These are phyloP conservation scores for Eupithecia exiguata DNA, from an alignment of 2,888 invertebrate genomes.

Conservation along the genomic window DNA sequence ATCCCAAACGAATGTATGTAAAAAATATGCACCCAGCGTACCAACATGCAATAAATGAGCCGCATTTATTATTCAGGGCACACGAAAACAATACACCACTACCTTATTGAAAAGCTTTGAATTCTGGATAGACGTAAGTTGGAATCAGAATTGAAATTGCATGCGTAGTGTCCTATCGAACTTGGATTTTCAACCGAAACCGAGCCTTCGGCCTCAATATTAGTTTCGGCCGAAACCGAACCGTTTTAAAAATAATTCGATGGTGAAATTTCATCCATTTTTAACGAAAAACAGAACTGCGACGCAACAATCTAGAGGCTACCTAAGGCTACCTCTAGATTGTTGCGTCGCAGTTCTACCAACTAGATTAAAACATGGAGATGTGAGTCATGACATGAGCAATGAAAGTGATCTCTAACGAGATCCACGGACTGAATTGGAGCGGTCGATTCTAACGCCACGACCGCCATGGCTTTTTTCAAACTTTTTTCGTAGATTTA, in stretches of 20 bases:
- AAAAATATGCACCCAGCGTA: constrained; percentile 74
- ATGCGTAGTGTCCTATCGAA: too few species aligned
- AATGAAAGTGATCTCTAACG: background rate
- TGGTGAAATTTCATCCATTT: too few species aligned
- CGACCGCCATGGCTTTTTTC: too few species aligned
- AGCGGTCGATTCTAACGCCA: too few species aligned
- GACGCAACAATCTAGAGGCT: too few species aligned
- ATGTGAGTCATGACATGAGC: background rate
- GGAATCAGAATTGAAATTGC: constrained; percentile 38
- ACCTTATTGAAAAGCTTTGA: constrained; percentile 62
- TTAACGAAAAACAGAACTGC: too few species aligned
- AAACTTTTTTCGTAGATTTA: too few species aligned
- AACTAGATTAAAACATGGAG: background rate
- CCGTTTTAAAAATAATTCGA: too few species aligned
- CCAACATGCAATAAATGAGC: constrained; percentile 72
- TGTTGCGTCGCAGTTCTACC: background rate
- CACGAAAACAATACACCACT: constrained; percentile 72
- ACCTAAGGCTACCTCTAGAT: background rate
- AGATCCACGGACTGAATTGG: too few species aligned
- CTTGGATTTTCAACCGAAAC: too few species aligned
- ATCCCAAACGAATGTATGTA: constrained; percentile 63
- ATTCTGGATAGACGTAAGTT: constrained; percentile 48
- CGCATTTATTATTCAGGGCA: constrained; percentile 75
- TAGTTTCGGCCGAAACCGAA: too few species aligned
- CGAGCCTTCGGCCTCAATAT: too few species aligned